Evolutionary conservation across 2,113 vertebrate genomes (phyloP), one percentile per base, ranked within the genome.

Genomic region (Caranx melampygus): DNA sequence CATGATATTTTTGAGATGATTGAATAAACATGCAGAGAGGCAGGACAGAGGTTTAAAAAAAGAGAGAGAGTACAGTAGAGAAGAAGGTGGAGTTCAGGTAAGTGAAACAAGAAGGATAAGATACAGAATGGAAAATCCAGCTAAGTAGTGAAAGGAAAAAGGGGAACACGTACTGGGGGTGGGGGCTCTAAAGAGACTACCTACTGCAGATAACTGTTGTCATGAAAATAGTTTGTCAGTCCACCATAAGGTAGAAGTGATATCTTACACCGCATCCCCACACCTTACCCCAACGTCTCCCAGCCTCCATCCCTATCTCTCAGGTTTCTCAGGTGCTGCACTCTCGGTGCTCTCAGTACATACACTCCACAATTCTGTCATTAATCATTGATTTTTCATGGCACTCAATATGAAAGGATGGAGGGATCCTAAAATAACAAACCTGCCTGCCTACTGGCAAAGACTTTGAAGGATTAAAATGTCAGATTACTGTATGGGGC

Each of bases 181-280:
- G 37, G 26, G 26, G 26, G 60, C 65, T 75, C 77, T 47, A 61
- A 60, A 54, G 68, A 77, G 63, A 45, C 57, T 49, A 45, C 66
- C 72, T 70, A 80, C 72, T 77, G 72, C 62, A 79, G 65, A 69
- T 86, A 89, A 91, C 81, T 90, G 83, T 68, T 86, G 68, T 89
- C 79, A 86, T 77, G 65, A 72, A 88, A 79, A 72, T 65, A 54
- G 66, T 31, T 78, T 72, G 72, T 78, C 83, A 83, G 81, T 78
- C 76, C 64, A 69, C 55, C 78, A 71, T 59, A 74, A 73, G 69
- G 52, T 72, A 79, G 75, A 5, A 62, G 54, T 45, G 74, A 81
- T 82, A 55, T 45, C 81, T 83, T 71, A 49, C 70, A 61, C 59
- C 52, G 18, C 21, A 6, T 49, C 51, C 70, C 61, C 18, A 10